These are phyloP conservation scores for Cuculus canorus DNA, from an alignment of 2,797 vertebrate genomes.

Conservation along the genomic window DNA sequence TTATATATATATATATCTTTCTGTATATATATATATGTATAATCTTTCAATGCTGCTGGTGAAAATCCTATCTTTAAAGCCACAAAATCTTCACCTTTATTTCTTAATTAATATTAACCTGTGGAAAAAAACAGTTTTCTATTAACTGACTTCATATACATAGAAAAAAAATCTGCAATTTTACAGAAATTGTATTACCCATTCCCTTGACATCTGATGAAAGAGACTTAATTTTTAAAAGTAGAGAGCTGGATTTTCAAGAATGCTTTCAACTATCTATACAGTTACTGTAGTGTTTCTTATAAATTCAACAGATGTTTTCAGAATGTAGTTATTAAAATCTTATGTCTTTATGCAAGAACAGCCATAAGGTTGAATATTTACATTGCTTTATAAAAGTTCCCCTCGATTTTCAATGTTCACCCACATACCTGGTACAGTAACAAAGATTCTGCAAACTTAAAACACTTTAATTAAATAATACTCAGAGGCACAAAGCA, in stretches of 20 bases:
- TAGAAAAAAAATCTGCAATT: slow-evolving; percentile 77
- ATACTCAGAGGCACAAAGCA: slow-evolving; percentile 84
- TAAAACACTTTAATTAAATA: slow-evolving; percentile 82
- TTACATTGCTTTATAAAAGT: slow-evolving; percentile 86
- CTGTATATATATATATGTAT: slow-evolving; percentile 72
- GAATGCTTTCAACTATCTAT: slow-evolving; percentile 80
- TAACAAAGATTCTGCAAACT: slow-evolving; percentile 82
- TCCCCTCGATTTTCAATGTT: slow-evolving; percentile 81
- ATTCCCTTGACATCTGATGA: slow-evolving; percentile 80
- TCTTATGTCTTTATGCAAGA: slow-evolving; percentile 78
- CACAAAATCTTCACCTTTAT: slow-evolving; percentile 76
- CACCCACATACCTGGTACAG: slow-evolving; percentile 81
- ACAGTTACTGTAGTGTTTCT: slow-evolving; percentile 75
- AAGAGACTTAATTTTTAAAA: slow-evolving; percentile 78
- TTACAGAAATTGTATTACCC: slow-evolving; percentile 78
- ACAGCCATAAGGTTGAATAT: slow-evolving; percentile 80
- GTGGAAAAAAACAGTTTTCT: slow-evolving; percentile 70
- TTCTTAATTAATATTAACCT: slow-evolving; percentile 74
- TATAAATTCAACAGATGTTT: slow-evolving; percentile 80
- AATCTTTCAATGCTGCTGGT: slow-evolving; percentile 76
- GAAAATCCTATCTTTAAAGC: slow-evolving; percentile 75
- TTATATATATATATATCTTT: slow-evolving; percentile 67
- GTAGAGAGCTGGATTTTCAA: slow-evolving; percentile 79
- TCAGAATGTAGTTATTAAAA: slow-evolving; percentile 81
- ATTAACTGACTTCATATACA: slow-evolving; percentile 80